Percentiles rank a stretch among this genome's conserved stretches.
Evolutionary conservation across 1,140 invertebrate genomes (phyloP).

Genomic region (Elysia chlorotica): DNA sequence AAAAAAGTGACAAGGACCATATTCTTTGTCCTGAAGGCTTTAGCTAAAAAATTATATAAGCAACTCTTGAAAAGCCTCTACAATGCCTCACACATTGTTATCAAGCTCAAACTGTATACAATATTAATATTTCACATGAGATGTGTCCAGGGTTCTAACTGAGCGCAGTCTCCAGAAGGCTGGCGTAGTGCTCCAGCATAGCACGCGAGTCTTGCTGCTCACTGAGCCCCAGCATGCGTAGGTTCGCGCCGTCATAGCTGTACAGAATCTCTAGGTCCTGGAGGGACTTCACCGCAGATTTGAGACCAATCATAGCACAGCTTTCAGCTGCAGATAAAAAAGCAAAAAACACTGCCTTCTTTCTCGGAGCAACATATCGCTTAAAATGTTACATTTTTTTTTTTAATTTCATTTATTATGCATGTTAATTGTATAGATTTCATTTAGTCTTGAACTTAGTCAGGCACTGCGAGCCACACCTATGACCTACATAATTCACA

Average conservation of each 20-base stretch:
- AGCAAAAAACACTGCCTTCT: not conserved
- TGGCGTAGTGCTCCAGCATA: conserved; percentile 7
- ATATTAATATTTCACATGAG: too few relatives aligned
- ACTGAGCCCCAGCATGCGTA: conserved; percentile 12
- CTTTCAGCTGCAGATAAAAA: conserved; percentile 16
- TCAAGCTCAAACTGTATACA: too few relatives aligned
- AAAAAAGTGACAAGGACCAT: too few relatives aligned
- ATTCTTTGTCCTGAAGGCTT: too few relatives aligned
- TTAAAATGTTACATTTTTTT: not conserved
- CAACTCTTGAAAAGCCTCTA: too few relatives aligned
- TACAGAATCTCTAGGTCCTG: conserved; percentile 19
- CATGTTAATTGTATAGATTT: not conserved
- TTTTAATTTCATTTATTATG: not conserved
- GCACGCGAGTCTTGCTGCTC: conserved; percentile 1
- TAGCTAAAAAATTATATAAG: too few relatives aligned
- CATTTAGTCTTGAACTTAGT: not conserved
- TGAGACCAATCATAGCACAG: conserved; percentile 18
- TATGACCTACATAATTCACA: too few relatives aligned
- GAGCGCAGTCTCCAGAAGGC: conserved; percentile 1
- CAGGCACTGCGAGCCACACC: too few relatives aligned
- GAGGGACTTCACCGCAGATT: conserved; percentile 17
- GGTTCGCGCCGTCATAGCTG: conserved; percentile 8
- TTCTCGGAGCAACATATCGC: not conserved
- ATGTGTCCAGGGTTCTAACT: too few relatives aligned
- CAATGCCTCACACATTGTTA: too few relatives aligned